Evolutionary conservation across 2,888 invertebrate genomes (phyloP), one percentile per base, ranked within the genome.

Genomic region (Cheilosia vulpina): DNA sequence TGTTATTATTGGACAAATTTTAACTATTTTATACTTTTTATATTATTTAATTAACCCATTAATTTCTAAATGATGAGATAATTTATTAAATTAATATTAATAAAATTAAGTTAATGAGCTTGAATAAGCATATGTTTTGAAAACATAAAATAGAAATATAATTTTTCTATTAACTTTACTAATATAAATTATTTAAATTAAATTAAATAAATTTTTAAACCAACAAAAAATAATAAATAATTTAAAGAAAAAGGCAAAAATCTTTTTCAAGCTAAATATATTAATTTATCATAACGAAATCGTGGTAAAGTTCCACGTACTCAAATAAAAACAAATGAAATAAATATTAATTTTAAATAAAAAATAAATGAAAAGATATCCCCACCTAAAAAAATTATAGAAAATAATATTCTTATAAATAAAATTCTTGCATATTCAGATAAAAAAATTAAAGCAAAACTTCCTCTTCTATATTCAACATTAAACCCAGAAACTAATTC

Each of bases 401-500:
- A 88, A 93, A 94, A 93, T 89, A 95, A 90, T 90, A 94, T 92
- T 57, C 94, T 94, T 90, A 95, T 94, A 94, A 94, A 95, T 93
- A 95, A 93, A 94, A 95, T 95, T 91, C 93, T 95, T 0, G 94
- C 92, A 94, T 95, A 95, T 88, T 95, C 95, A 41, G 94, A 94
- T 90, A 95, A 93, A 94, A 95, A 95, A 94, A 95, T 94, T 92
- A 95, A 93, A 71, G 94, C 94, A 95, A 96, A 95, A 9, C 94
- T 93, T 0, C 94, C 94, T 89, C 94, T 94, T 93, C 94, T 94
- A 93, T 95, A 96, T 87, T 96, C 96, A 88, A 95, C 93, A 94
- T 96, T 96, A 95, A 96, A 96, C 0, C 96, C 96, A 2, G 95
- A 96, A 88, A 96, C 95, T 92, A 96, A 93, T 88, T 96, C 96